Conservation (phyloP, 2,113 vertebrate genomes). For the Athene cunicularia region DNA sequence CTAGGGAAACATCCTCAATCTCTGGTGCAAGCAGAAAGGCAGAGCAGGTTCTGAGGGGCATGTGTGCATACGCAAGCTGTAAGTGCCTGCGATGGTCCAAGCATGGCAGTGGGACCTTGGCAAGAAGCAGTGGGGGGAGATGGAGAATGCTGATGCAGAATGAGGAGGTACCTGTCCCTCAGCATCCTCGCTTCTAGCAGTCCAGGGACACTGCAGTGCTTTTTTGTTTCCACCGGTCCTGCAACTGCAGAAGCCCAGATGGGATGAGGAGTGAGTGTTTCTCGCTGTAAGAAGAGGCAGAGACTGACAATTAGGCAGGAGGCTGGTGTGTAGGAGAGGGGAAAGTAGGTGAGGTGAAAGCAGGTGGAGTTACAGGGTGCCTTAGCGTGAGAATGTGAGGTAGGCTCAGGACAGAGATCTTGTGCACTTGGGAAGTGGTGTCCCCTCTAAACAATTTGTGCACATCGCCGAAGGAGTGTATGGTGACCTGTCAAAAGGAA, state of each 20-base stretch:
- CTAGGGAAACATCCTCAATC: neutral
- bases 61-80: accelerated
- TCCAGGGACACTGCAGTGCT: neutral
- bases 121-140: neutral
- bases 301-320: neutral
- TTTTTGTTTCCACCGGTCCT: neutral
- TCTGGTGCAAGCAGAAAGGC: neutral
- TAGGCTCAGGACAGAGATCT: neutral
- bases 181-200: neutral
- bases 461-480: accelerated
- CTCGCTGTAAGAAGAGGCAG: neutral
- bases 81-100: neutral
- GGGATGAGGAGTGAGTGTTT: neutral
- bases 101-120: neutral
- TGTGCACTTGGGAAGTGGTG: neutral
- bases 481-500: neutral
- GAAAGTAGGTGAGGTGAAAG: neutral
- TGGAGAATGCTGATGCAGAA: neutral
- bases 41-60: neutral
- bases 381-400: neutral
- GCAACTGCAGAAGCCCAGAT: neutral
- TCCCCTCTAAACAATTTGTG: neutral
- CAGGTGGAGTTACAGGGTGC: neutral
- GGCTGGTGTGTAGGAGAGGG: neutral
- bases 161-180: neutral